Conservation (phyloP, 2,113 vertebrate species). For the Meriones unguiculatus region DNA sequence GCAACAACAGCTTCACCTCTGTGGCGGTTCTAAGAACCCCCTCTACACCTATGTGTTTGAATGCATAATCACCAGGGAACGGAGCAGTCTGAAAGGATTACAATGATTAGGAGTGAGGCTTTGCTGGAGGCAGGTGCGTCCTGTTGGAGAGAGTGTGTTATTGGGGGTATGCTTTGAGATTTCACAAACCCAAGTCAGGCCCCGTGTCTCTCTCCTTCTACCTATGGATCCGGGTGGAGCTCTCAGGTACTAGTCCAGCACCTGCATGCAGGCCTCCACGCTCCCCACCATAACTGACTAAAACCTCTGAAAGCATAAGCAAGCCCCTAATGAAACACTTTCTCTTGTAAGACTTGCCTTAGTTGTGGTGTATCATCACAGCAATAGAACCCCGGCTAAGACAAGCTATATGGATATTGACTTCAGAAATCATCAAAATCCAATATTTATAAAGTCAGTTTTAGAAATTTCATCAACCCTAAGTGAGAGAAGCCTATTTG, state of each 20-base stretch:
- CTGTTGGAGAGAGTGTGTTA: background rate
- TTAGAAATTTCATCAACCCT: slow-evolving; percentile 67
- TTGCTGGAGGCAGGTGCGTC: background rate
- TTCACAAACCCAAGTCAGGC: background rate
- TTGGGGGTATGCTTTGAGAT: background rate
- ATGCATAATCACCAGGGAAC: background rate
- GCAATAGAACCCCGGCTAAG: background rate
- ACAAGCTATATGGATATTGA: slow-evolving; percentile 68
- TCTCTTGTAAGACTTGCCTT: background rate
- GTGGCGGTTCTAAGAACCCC: background rate
- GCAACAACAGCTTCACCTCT: slow-evolving; percentile 76
- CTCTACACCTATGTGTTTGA: background rate
- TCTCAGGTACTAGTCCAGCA: too few relatives aligned
- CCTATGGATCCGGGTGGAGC: background rate
- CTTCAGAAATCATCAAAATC: slow-evolving; percentile 81
- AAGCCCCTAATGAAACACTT: background rate
- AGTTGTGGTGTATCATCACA: background rate
- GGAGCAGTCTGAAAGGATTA: background rate
- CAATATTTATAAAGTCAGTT: slow-evolving; percentile 77
- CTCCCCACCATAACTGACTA: background rate
- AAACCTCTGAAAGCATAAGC: background rate
- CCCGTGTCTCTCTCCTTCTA: background rate
- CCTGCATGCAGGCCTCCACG: background rate
- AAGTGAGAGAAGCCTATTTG: slow-evolving; percentile 41
- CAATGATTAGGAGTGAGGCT: background rate